A percentile compares a stretch with the other conserved stretches of the same genome.
Evolutionary conservation across 1,140 invertebrate species (phyloP).

Genomic region (Cyphomyrmex costatus): DNA sequence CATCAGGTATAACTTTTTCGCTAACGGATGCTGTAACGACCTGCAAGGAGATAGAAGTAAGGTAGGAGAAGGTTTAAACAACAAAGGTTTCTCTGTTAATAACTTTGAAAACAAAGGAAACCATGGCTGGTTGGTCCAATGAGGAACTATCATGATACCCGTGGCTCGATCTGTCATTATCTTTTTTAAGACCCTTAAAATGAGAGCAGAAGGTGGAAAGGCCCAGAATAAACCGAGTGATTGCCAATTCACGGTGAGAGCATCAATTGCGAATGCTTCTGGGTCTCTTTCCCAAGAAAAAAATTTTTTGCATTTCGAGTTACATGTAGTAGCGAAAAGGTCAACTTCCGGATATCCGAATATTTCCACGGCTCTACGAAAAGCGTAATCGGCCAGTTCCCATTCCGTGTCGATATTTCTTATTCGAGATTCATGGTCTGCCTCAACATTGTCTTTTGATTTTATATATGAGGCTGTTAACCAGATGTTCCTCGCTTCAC

Average conservation of each 20-base stretch:
- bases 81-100: neutral
- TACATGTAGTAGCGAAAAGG: neutral
- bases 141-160: neutral
- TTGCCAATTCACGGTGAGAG: neutral
- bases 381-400: neutral
- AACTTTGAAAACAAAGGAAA: neutral
- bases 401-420: neutral
- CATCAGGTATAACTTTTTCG: neutral
- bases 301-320: neutral
- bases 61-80: neutral
- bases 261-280: neutral
- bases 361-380: neutral
- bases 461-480: neutral
- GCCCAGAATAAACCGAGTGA: neutral
- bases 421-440: neutral
- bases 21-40: neutral
- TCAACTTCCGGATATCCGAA: neutral
- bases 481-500: neutral
- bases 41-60: neutral
- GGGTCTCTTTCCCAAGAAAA: neutral
- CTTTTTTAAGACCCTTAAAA: neutral
- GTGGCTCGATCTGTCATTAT: neutral
- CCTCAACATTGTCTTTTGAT: neutral
- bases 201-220: neutral
- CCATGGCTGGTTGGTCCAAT: neutral